These are phyloP conservation scores for Brachyopa scutellaris DNA, from an alignment of 2,888 invertebrate genomes.

Conservation along the genomic window DNA sequence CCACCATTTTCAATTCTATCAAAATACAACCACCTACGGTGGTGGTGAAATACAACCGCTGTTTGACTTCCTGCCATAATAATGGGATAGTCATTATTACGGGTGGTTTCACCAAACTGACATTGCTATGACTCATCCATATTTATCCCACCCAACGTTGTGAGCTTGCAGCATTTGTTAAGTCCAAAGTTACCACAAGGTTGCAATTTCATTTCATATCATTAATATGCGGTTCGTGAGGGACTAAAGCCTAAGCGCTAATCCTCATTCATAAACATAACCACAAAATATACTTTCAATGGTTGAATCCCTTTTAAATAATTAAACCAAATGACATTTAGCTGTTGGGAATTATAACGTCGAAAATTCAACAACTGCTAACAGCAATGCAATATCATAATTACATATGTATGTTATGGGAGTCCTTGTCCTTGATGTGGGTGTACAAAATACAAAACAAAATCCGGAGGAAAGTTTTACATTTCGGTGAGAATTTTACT, in stretches of 20 bases:
- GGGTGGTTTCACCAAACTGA: background rate
- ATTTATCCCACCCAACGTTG: background rate
- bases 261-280: background rate
- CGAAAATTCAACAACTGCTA: background rate
- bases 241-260: background rate
- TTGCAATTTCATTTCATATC: slow-evolving; percentile 15
- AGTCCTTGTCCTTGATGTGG: background rate
- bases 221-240: background rate
- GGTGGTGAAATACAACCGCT: too few species aligned
- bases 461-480: too few species aligned
- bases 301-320: background rate
- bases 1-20: too few species aligned
- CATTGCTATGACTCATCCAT: background rate
- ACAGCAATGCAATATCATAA: background rate
- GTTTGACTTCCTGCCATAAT: background rate
- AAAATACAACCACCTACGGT: too few species aligned
- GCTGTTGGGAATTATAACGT: background rate
- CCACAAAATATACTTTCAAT: slow-evolving; percentile 24
- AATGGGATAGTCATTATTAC: too few species aligned
- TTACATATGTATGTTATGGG: too few species aligned
- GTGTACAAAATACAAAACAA: too few species aligned
- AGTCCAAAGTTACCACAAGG: slow-evolving; percentile 9
- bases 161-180: background rate
- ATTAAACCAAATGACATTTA: slow-evolving; percentile 12
- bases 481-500: too few species aligned